Evolutionary conservation across 2,888 invertebrate species (phyloP).

Genomic region (Cartodere bifasciata): DNA sequence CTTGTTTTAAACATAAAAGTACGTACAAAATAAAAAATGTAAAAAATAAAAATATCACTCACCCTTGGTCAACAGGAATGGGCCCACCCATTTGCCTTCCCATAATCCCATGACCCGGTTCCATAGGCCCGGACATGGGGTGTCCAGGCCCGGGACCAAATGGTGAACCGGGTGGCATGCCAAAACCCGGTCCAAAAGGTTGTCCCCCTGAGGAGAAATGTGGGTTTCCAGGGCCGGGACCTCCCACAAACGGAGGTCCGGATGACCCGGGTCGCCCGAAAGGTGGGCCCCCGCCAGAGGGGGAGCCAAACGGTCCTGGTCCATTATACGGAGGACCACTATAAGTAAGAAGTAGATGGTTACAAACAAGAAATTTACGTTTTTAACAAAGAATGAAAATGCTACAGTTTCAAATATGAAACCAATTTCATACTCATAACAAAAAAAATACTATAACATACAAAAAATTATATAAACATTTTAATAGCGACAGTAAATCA

Average conservation of each 20-base stretch:
- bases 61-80: conserved; percentile 71
- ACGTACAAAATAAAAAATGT: background rate
- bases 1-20: no score
- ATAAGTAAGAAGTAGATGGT: no score
- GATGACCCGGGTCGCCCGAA: conserved; percentile 53
- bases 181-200: conserved; percentile 49
- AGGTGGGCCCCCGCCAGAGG: conserved; percentile 47
- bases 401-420: no score
- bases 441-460: no score
- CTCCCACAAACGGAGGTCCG: conserved; percentile 55
- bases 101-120: conserved; percentile 46
- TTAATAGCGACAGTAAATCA: no score
- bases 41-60: conserved; percentile 29
- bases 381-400: no score
- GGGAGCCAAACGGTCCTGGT: conserved; percentile 56
- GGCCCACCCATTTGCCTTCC: conserved; percentile 53
- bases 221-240: conserved; percentile 51
- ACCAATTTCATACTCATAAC: no score
- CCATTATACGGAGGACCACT: conserved; percentile 56
- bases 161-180: conserved; percentile 58
- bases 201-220: conserved; percentile 51
- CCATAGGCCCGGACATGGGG: conserved; percentile 50
- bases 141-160: conserved; percentile 52
- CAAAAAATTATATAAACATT: no score
- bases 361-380: conserved; percentile 36